Percentiles rank a stretch among this genome's conserved stretches.
phyloP scores from a whole-genome alignment of 2,113 vertebrate species.

The Thermophis baileyi region DNA sequence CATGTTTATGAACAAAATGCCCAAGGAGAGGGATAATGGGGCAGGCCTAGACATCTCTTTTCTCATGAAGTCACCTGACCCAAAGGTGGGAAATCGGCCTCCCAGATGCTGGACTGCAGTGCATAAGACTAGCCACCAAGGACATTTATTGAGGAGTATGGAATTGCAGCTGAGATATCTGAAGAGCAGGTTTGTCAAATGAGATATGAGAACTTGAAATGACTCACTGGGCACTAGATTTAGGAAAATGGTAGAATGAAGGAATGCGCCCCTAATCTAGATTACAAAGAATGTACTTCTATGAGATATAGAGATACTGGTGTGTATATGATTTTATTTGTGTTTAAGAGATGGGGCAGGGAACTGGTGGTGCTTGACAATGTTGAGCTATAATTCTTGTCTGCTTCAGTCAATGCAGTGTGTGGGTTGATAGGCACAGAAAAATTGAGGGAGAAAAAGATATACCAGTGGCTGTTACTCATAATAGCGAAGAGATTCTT shows the following conservation, averaged over 20 bases:
- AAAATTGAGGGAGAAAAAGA: not conserved
- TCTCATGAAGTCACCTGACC: not conserved
- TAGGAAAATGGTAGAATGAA: not conserved
- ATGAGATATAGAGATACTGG: not conserved
- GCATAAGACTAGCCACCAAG: not conserved
- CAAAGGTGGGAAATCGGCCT: not conserved
- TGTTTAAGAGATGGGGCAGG: not conserved
- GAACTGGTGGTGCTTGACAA: not conserved
- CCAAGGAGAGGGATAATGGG: not conserved
- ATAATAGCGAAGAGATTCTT: not conserved
- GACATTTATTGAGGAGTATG: not conserved
- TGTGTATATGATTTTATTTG: not conserved
- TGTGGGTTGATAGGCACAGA: not conserved
- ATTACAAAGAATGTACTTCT: not conserved
- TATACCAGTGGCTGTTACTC: not conserved
- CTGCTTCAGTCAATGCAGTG: not conserved
- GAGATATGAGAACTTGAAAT: not conserved
- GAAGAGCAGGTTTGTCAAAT: not conserved
- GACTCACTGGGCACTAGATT: not conserved
- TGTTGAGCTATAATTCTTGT: not conserved
- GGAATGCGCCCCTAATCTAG: not conserved
- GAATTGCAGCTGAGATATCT: not conserved
- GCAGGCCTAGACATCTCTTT: not conserved
- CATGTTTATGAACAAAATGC: not conserved
- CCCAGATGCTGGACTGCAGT: not conserved